Conservation (phyloP, 2,797 vertebrate species). For the Megalops cyprinoides region DNA sequence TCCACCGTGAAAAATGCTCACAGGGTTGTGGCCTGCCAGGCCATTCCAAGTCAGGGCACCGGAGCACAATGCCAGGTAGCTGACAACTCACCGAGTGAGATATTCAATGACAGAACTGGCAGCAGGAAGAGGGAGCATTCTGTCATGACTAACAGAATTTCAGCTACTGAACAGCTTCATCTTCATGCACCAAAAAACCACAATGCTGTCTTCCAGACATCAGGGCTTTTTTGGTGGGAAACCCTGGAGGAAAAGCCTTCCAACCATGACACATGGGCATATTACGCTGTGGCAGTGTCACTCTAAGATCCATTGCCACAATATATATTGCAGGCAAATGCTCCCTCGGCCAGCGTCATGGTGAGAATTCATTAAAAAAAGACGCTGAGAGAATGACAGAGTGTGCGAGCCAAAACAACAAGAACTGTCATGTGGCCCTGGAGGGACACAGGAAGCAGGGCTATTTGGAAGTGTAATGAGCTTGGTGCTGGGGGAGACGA, state of each 20-base stretch:
- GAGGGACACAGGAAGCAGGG: constrained; percentile 42
- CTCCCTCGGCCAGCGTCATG: background rate
- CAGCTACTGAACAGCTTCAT: no score
- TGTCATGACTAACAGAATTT: no score
- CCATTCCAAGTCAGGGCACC: background rate
- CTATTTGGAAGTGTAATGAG: constrained; percentile 71
- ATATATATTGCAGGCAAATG: background rate
- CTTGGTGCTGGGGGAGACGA: constrained; percentile 50
- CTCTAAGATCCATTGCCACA: background rate
- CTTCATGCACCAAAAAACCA: no score
- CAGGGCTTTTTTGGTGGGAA: no score
- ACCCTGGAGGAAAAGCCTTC: no score
- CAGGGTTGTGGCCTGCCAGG: background rate
- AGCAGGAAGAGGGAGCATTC: no score
- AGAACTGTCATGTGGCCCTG: constrained; percentile 48
- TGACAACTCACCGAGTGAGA: background rate
- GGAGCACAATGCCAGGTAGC: background rate
- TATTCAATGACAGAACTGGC: background rate
- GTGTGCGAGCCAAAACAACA: constrained; percentile 51
- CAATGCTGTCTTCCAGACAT: no score
- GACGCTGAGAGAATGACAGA: constrained; percentile 35
- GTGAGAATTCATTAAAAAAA: background rate
- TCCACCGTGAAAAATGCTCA: background rate
- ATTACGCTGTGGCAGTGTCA: no score
- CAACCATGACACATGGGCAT: no score